Conservation (phyloP, 2,113 vertebrate genomes). For the Antechinus stuartii region DNA sequence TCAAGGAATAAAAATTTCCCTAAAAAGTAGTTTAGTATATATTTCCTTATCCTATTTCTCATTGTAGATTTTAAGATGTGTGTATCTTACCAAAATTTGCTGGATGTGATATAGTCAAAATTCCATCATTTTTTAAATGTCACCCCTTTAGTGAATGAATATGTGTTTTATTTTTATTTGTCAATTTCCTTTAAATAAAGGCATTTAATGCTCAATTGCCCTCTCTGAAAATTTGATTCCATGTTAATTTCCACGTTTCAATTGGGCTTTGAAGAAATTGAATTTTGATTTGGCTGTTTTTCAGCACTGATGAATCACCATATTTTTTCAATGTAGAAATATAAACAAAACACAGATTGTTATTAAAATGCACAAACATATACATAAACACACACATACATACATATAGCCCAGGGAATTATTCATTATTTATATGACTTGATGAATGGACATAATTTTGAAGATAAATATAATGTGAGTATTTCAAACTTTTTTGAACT, state of each 20-base stretch:
- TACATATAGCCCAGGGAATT: background rate
- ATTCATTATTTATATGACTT: conserved; percentile 62
- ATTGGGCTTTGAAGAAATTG: conserved; percentile 65
- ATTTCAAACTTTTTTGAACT: conserved; percentile 29
- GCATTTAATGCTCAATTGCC: background rate
- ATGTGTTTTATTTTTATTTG: background rate
- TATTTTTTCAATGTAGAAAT: conserved; percentile 56
- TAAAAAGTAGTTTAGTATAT: background rate
- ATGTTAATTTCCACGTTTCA: conserved; percentile 32
- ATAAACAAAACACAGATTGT: conserved; percentile 58
- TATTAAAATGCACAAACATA: conserved; percentile 39
- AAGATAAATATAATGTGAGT: conserved; percentile 27
- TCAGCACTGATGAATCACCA: conserved; percentile 5
- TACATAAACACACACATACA: background rate
- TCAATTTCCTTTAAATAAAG: background rate
- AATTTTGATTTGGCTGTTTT: conserved; percentile 30
- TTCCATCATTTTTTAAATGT: conserved; percentile 26
- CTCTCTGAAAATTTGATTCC: conserved; percentile 25
- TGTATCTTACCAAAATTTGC: background rate
- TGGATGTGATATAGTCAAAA: background rate
- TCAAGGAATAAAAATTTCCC: background rate
- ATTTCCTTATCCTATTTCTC: background rate
- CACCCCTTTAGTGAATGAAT: conserved; percentile 6
- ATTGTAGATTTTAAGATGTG: background rate
- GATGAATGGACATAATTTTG: conserved; percentile 64